Base-by-base conservation (phyloP, 2,797 vertebrate species). In the Percopsis omiscomaycus region DNA sequence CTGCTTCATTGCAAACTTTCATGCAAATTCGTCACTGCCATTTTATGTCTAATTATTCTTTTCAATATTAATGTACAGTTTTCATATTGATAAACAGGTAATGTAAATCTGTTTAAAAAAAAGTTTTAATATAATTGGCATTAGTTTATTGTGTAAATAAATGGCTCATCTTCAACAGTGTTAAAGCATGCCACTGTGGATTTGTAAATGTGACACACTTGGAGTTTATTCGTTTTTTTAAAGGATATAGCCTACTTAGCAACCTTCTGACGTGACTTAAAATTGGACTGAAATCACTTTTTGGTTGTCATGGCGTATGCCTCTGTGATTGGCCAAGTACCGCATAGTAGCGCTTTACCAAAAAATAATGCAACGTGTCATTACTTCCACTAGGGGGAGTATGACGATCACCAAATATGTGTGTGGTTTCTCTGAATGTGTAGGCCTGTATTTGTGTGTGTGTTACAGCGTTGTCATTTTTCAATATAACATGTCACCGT, bases 111-210 rank as follows among this genome's bases (percentile, higher is more conserved):
- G 83, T 85, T 22, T 22, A 22, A 22, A 22, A 22, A 82, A 69
- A 89, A 81, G 62, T 86, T 86, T 85, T 86, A 79, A 75, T 87
- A 88, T 80, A 82, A 76, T 69, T 67, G 75, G 57, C 77, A 77
- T 82, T 71, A 84, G 84, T 76, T 80, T 69, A 81, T 88, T 68
- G 66, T 90, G 87, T 91, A 88, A 89, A 91, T 91, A 91, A 89
- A 88, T 70, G 83, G 76, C 61, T 80, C 59, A 55, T 63, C 57
- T 75, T 22, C 22, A 79, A 79, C 42, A 0, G 45, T 22, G 22
- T 22, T 22, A 22, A 22, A 22, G 22, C 22, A 22, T 22, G 22
- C 22, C 22, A 22, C 22, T 22, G 22, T 22, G 22, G 22, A 22
- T 22, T 22, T 22, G 22, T 22, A 22, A 37, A 37, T 5, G 32